A percentile compares a stretch with the other conserved stretches of the same genome.
Evolutionary conservation across 2,113 vertebrate genomes (phyloP).

Genomic region (Sinosuthora webbiana): DNA sequence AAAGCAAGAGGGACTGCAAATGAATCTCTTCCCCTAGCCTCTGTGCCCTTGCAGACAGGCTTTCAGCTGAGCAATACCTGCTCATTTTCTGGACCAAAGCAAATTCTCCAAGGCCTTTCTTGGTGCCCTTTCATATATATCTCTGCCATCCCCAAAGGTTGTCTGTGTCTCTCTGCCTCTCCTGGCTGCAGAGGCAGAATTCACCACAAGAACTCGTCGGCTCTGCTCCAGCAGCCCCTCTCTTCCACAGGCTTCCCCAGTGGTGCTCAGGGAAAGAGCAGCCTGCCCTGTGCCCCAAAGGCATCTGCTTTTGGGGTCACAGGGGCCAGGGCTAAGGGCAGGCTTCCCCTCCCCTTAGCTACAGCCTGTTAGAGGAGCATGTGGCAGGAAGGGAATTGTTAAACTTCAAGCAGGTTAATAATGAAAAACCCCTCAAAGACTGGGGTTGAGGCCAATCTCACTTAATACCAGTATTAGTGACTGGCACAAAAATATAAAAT

Average conservation of each 20-base stretch:
- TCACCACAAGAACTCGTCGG: fast-evolving
- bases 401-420: not conserved
- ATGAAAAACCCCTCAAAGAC: not conserved
- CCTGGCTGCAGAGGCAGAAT: not conserved
- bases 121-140: not conserved
- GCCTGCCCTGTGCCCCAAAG: not conserved
- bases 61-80: not conserved
- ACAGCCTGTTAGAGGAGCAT: not conserved
- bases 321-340: not conserved
- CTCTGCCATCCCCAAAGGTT: not conserved
- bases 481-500: not conserved
- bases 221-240: not conserved
- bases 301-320: not conserved
- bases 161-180: not conserved
- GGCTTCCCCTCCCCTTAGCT: not conserved
- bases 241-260: not conserved
- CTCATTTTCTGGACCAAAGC: not conserved
- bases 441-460: not conserved
- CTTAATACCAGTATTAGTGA: not conserved
- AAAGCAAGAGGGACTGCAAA: not conserved
- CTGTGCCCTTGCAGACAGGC: not conserved
- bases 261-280: not conserved
- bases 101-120: not conserved
- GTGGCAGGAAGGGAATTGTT: not conserved
- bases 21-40: not conserved